phyloP scores from a whole-genome alignment of 2,113 vertebrate genomes.

The Lasiurus borealis region DNA sequence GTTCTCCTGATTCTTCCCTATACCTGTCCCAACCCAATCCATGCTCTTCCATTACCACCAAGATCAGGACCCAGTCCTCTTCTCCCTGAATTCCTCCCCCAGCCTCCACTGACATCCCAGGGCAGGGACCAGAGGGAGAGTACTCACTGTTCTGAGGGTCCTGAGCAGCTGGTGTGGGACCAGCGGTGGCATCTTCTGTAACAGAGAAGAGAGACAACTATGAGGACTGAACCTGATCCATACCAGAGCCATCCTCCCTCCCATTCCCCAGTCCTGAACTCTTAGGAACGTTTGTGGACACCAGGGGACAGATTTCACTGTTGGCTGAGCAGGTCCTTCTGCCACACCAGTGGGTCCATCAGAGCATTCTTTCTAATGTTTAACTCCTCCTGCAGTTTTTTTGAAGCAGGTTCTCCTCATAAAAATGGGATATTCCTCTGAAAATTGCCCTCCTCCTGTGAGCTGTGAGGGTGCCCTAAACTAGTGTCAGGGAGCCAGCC shows the following conservation, averaged over 20 bases:
- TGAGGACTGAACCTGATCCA: background rate
- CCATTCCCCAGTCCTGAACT: background rate
- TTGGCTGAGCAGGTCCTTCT: background rate
- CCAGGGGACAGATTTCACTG: background rate
- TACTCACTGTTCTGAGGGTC: background rate
- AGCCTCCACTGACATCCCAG: too few relatives aligned
- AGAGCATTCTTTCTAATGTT: background rate
- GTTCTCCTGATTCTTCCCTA: background rate
- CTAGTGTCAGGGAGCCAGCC: background rate
- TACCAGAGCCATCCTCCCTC: too few relatives aligned
- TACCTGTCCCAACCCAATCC: background rate
- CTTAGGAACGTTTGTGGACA: background rate
- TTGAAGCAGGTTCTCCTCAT: background rate
- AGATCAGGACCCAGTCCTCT: background rate
- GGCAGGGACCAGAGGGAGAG: background rate
- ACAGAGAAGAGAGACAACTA: background rate
- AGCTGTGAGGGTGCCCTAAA: background rate
- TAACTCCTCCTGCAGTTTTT: background rate
- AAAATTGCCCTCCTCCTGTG: background rate
- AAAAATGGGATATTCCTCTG: background rate
- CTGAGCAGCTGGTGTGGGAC: rapidly evolving
- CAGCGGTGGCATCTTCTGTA: background rate
- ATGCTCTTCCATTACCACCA: background rate
- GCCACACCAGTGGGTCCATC: background rate
- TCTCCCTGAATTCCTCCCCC: background rate